Percentiles rank a stretch among this genome's conserved stretches.
These are phyloP conservation scores for Parasteatoda tepidariorum DNA, from an alignment of 1,140 invertebrate genomes.

Conservation along the genomic window DNA sequence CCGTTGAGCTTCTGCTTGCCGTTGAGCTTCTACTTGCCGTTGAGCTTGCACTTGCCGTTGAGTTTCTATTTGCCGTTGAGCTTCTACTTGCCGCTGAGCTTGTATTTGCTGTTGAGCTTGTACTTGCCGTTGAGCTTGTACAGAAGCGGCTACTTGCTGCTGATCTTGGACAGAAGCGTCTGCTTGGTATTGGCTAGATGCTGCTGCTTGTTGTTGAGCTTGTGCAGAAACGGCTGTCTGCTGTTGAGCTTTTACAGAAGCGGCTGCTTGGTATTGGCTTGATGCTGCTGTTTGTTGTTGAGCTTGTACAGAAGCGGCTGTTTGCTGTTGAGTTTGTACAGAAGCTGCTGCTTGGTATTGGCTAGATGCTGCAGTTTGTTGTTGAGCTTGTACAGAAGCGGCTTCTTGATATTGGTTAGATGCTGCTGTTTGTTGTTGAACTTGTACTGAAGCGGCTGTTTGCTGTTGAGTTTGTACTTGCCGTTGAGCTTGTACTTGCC, in stretches of 20 bases:
- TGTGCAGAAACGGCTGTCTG: background rate
- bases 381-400: background rate
- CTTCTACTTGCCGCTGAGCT: no score
- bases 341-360: background rate
- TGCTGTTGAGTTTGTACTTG: background rate
- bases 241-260: background rate
- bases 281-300: background rate
- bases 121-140: no score
- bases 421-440: background rate
- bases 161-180: no score
- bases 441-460: background rate
- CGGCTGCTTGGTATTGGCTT: background rate
- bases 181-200: background rate
- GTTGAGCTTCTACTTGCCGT: no score
- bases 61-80: no score
- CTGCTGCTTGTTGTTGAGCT: background rate
- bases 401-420: background rate
- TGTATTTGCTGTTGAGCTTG: no score
- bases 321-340: background rate
- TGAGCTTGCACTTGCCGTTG: no score
- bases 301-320: background rate
- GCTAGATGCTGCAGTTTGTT: background rate
- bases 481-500: background rate
- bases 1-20: no score
- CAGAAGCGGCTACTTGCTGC: no score